phyloP scores from a whole-genome alignment of 1,140 invertebrate species.

The Lerema accius region DNA sequence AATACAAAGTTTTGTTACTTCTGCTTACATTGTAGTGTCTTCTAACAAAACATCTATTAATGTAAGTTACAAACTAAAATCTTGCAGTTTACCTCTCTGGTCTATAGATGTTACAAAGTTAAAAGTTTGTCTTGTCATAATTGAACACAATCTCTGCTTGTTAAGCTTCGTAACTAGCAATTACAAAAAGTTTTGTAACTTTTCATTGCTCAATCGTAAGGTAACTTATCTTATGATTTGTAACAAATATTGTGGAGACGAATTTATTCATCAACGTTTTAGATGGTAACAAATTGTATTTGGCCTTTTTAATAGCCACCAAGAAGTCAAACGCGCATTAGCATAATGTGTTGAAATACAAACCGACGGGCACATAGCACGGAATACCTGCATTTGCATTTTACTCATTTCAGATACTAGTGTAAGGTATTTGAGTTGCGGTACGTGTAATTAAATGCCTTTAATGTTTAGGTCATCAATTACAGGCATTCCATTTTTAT shows the following conservation, averaged over 20 bases:
- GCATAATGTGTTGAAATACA: not conserved
- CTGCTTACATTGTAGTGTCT: too few relatives aligned
- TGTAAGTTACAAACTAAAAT: not conserved
- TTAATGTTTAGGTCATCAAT: too few relatives aligned
- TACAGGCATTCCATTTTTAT: too few relatives aligned
- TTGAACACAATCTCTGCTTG: not conserved
- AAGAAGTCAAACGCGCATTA: not conserved
- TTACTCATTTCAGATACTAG: too few relatives aligned
- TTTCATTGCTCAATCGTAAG: constrained; percentile 4
- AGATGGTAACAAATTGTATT: not conserved
- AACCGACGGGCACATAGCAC: not conserved
- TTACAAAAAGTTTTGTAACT: constrained; percentile 4
- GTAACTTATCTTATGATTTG: not conserved
- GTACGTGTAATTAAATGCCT: too few relatives aligned
- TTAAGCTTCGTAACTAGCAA: constrained; percentile 7
- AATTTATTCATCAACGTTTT: not conserved
- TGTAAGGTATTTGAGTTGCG: too few relatives aligned
- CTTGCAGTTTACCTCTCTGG: not conserved
- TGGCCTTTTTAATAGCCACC: not conserved
- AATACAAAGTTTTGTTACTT: too few relatives aligned
- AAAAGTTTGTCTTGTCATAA: constrained; percentile 7
- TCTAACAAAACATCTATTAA: too few relatives aligned
- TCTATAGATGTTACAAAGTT: not conserved
- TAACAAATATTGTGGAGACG: not conserved
- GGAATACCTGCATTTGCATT: not conserved